A percentile compares a stretch with the other conserved stretches of the same genome.
These are phyloP conservation scores for Prinia subflava DNA, from an alignment of 2,113 vertebrate species.

Conservation along the genomic window DNA sequence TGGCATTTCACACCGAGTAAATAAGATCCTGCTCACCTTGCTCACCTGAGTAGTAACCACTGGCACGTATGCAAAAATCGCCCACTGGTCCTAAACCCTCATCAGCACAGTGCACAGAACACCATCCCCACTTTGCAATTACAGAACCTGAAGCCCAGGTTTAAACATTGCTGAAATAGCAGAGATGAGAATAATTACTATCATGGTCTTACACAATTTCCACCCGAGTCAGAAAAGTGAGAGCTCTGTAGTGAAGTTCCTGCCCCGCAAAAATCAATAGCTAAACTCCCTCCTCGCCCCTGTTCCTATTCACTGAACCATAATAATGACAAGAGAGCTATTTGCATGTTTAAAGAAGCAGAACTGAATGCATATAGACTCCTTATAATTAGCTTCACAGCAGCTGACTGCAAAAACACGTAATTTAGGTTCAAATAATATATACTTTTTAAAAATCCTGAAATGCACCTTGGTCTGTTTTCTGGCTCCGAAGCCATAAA, in stretches of 20 bases:
- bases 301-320: conserved; percentile 51
- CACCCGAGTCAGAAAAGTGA: conserved; percentile 2
- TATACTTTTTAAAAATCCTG: background rate
- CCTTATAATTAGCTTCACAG: conserved; percentile 54
- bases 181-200: conserved; percentile 9
- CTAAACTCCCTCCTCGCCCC: conserved; percentile 23
- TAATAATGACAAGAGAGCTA: conserved; percentile 49
- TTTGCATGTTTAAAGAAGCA: conserved; percentile 62
- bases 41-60: background rate
- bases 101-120: background rate
- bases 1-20: conserved; percentile 10
- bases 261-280: conserved; percentile 37
- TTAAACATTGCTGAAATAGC: background rate
- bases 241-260: conserved; percentile 8
- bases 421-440: conserved; percentile 45
- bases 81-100: background rate
- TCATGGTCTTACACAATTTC: background rate
- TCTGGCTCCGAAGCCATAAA: background rate
- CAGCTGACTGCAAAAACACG: background rate
- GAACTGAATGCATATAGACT: conserved; percentile 39
- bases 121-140: background rate
- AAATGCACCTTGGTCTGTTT: background rate
- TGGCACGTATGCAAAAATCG: background rate
- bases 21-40: background rate
- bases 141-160: background rate